phyloP scores from a whole-genome alignment of 2,888 invertebrate genomes.

The Pollenia angustigena region DNA sequence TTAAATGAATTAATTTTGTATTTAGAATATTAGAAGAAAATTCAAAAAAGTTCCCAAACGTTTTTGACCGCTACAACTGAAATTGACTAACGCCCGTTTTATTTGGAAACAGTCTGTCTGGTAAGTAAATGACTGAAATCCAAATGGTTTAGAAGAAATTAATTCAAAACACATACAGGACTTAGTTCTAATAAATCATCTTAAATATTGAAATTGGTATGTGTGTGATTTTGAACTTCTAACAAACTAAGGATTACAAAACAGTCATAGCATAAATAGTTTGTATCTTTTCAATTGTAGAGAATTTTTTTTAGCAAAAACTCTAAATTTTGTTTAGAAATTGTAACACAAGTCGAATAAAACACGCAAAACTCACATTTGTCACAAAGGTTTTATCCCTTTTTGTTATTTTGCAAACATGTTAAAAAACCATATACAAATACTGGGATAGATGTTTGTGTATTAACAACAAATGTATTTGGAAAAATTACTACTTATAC shows the following conservation, averaged over 20 bases:
- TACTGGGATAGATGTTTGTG: neutral
- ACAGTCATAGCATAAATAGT: slow-evolving; percentile 38
- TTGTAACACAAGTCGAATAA: slow-evolving; percentile 34
- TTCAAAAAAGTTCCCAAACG: slow-evolving; percentile 8
- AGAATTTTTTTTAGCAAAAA: slow-evolving; percentile 10
- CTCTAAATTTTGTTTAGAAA: slow-evolving; percentile 31
- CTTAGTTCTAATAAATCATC: slow-evolving; percentile 59
- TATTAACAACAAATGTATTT: neutral
- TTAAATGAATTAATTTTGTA: slow-evolving; percentile 56
- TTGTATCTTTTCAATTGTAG: slow-evolving; percentile 17
- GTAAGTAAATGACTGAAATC: neutral
- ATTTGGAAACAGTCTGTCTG: neutral
- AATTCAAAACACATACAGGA: slow-evolving; percentile 70
- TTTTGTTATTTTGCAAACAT: neutral
- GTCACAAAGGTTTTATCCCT: slow-evolving; percentile 47
- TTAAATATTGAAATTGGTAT: slow-evolving; percentile 51
- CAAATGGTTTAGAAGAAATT: slow-evolving; percentile 28
- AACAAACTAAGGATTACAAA: slow-evolving; percentile 47
- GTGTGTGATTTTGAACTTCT: slow-evolving; percentile 8
- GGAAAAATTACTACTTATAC: neutral
- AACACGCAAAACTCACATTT: slow-evolving; percentile 72
- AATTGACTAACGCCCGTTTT: neutral
- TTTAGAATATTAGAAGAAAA: neutral
- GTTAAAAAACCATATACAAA: too few relatives aligned
- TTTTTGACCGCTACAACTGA: neutral